Base-by-base conservation (phyloP, 2,888 invertebrate species). In the Teleiodes luculella region DNA sequence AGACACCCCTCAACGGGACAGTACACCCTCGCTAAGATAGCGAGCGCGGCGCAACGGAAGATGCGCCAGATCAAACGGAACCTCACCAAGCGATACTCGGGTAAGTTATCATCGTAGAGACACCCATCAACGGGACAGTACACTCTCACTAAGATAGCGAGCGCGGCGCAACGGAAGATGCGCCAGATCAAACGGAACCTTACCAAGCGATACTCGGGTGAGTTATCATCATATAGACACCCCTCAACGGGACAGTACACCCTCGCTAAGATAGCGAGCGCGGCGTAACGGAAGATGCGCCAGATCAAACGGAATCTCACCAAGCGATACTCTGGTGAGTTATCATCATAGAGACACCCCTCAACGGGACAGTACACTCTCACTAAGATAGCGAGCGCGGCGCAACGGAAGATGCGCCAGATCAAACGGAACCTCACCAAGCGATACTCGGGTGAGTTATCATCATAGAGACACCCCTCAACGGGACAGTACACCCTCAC, bases 41-140 rank as follows among this genome's bases (percentile, higher is more conserved):
- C 92, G n/a, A 91, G 91, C 67, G 91, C 91, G 0, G 93, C 93
- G 3, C 88, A 88, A 59, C 74, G 77, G 54, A 92, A 92, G 69
- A 93, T 94, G 90, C 90, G 91, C 56, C 92, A 92, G 67, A 89
- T 95, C 60, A 92, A 92, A 67, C 90, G 93, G 57, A 94, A 93
- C 66, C 90, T 93, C 57, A 91, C 92, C n/a, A 92, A 92, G 65
- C 24, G 24, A n/a, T n/a, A n/a, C n/a, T n/a, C n/a, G n/a, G n/a
- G n/a, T n/a, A n/a, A n/a, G n/a, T n/a, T n/a, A n/a, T n/a, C n/a
- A n/a, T n/a, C n/a, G n/a, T n/a, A n/a, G n/a, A n/a, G n/a, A n/a
- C 92, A 35, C 93, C 94, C 10, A 87, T n/a, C 87, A 46, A 87
- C 87, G 55, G 92, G 92, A 39, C 91, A 91, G 43, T 93, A 94